Evolutionary conservation across 2,113 vertebrate genomes (phyloP).

Genomic region (Tapirus terrestris): DNA sequence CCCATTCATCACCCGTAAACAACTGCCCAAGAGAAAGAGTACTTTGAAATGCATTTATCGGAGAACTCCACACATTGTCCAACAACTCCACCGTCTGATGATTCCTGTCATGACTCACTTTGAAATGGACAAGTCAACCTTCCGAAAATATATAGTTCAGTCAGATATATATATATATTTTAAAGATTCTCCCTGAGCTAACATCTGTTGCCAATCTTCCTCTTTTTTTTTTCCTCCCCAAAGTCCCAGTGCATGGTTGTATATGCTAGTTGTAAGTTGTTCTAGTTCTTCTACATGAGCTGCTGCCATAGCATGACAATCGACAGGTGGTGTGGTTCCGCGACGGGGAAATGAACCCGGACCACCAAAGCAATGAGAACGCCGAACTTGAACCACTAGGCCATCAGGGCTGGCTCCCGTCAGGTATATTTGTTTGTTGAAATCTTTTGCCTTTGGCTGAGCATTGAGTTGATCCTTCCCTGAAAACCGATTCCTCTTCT

Average conservation of each 20-base stretch:
- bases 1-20: not conserved
- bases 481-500: not conserved
- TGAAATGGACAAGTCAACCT: conserved; percentile 30
- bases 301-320: too few relatives aligned
- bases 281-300: too few relatives aligned
- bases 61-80: not conserved
- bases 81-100: not conserved
- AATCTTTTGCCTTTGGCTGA: conserved; percentile 13
- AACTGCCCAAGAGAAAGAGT: not conserved
- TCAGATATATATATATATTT: not conserved
- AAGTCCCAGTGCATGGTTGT: too few relatives aligned
- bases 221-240: too few relatives aligned
- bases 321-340: too few relatives aligned
- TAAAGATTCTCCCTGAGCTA: too few relatives aligned
- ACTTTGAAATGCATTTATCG: conserved; percentile 45
- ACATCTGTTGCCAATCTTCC: too few relatives aligned
- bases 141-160: conserved; percentile 24
- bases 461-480: not conserved
- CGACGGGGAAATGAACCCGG: too few relatives aligned
- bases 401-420: not conserved
- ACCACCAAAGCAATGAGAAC: too few relatives aligned
- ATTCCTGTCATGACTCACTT: conserved; percentile 6
- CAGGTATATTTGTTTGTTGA: not conserved
- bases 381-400: too few relatives aligned
- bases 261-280: too few relatives aligned